Evolutionary conservation across 2,113 vertebrate species (phyloP).

Genomic region (Calidris pugnax): DNA sequence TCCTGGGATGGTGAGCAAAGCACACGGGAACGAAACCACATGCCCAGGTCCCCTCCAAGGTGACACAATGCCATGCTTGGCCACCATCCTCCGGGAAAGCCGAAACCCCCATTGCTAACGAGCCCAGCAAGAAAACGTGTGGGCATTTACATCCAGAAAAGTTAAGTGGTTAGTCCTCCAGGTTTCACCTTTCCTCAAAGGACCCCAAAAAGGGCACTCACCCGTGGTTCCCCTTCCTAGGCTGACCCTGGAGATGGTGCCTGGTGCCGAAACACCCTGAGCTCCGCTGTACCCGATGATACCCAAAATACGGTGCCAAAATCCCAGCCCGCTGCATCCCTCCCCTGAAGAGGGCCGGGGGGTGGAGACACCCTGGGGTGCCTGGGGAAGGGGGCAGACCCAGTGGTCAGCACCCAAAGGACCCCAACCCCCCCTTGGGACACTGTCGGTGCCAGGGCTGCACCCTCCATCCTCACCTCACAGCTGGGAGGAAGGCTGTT

Average conservation of each 20-base stretch:
- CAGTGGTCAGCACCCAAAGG: rapidly evolving
- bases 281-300: rapidly evolving
- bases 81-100: neutral
- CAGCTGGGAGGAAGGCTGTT: neutral
- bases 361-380: neutral
- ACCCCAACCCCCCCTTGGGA: neutral
- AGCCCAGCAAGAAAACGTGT: rapidly evolving
- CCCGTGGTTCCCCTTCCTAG: neutral
- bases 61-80: rapidly evolving
- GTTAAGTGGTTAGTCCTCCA: neutral
- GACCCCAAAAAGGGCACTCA: neutral
- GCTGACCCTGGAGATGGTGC: neutral
- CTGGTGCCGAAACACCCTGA: neutral
- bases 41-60: neutral
- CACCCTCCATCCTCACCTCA: neutral
- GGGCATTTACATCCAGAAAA: neutral
- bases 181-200: neutral
- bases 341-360: neutral
- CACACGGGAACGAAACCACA: neutral
- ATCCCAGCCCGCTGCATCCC: neutral
- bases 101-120: neutral
- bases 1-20: neutral
- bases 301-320: neutral
- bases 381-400: neutral
- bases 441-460: neutral